Evolutionary conservation across 92 coral and sea anemone species (phyloP), one percentile per base, ranked within the genome.

Genomic region (Virgularia gustaviana): DNA sequence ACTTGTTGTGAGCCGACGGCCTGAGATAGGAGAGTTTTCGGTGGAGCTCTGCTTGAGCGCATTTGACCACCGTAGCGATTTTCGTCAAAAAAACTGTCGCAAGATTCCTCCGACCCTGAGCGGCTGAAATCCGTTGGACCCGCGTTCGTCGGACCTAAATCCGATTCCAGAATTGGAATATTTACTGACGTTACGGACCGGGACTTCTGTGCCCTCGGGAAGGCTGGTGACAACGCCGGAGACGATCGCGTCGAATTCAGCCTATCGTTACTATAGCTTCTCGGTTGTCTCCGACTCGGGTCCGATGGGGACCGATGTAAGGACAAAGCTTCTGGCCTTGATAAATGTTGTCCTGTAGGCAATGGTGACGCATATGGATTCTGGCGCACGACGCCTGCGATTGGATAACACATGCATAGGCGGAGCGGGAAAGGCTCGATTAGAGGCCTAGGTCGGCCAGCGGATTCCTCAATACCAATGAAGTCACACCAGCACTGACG

Each of bases 401-500:
- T 65, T 4, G 99, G 99, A 71, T 96, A 89, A 74, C 94, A 90
- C 57, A 94, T 85, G 90, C 96, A 94, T 36, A 94, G 47, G 29
- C 84, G 85, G 20, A 94, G 57, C 2, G 99, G 99, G 32, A 89
- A 81, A 15, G 99, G 94, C 31, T 94, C 99, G 18, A 94, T 63
- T 43, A 94, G 85, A 38, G 99, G 87, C 78, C 88, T 84, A 4
- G 96, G 94, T 11, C 99, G 88, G 62, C 80, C 79, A 49, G 83
- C 85, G 11, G 85, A 56, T 31, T 83, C 87, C 0, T 87, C 86
- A 31, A 94, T 65, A 1, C 99, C 96, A 52, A 85, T 74, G 75
- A 94, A 94, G 60, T 94, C 99, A 6, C 86, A 77, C 99, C 99
- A 94, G 32, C 86, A 81, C 53, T 94, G 90, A 29, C 85, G 88